phyloP scores from a whole-genome alignment of 2,797 vertebrate genomes.

The Myotis pilosus region DNA sequence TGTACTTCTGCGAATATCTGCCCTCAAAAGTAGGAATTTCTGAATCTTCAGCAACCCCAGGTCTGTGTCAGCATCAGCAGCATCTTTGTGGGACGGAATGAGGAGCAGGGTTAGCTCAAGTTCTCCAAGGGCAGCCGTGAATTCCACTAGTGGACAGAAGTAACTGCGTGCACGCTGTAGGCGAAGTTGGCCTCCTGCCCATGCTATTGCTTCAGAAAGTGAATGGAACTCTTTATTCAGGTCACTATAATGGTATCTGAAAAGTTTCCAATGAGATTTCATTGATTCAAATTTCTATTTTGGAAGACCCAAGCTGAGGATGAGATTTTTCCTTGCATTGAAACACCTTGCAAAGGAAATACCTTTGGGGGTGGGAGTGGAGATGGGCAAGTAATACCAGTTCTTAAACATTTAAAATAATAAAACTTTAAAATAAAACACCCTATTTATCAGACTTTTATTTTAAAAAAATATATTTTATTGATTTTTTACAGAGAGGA shows the following conservation, averaged over 20 bases:
- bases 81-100: neutral
- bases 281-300: conserved; percentile 34
- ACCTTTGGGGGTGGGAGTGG: neutral
- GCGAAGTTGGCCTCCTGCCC: neutral
- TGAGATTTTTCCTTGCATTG: neutral
- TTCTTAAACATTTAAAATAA: conserved; percentile 14
- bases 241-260: neutral
- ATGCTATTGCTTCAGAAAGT: neutral
- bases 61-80: too few species aligned
- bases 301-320: neutral
- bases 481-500: too few species aligned
- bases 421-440: neutral
- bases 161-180: neutral
- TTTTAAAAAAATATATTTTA: too few species aligned
- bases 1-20: neutral
- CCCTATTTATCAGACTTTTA: neutral
- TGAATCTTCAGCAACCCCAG: accelerated
- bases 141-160: neutral
- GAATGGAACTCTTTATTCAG: neutral
- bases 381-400: neutral
- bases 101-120: neutral
- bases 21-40: neutral
- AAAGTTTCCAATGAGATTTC: neutral
- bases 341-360: neutral
- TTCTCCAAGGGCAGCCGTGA: neutral